Conservation (phyloP, 2,113 vertebrate species). For the Eulemur macaco region DNA sequence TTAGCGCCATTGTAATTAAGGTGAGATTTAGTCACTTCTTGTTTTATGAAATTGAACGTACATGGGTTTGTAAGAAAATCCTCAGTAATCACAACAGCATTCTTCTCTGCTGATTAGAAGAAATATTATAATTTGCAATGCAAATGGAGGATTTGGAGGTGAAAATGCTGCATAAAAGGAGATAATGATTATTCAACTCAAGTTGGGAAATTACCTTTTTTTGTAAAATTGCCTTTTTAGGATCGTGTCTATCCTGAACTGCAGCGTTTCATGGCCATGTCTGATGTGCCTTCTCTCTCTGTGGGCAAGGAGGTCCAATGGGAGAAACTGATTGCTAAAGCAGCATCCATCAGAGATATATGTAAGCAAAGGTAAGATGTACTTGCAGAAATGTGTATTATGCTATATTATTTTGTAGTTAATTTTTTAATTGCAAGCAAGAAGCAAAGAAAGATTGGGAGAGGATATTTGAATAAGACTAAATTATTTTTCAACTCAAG, state of each 20-base stretch:
- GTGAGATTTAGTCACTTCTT: background rate
- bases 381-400: background rate
- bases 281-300: conserved; percentile 84
- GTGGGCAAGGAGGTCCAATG: conserved; percentile 90
- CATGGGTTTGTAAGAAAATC: conserved; percentile 40
- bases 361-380: conserved; percentile 91
- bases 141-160: conserved; percentile 23
- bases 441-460: background rate
- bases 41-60: conserved; percentile 46
- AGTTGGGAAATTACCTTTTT: conserved; percentile 4
- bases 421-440: background rate
- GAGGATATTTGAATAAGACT: background rate
- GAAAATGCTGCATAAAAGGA: conserved; percentile 40
- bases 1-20: conserved; percentile 47
- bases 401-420: background rate
- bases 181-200: background rate
- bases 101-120: conserved; percentile 49
- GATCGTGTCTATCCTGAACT: conserved; percentile 96
- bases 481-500: conserved; percentile 11
- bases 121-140: conserved; percentile 41
- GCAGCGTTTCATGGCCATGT: conserved; percentile 89
- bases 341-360: conserved; percentile 93
- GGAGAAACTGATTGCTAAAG: conserved; percentile 93
- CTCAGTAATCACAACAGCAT: background rate
- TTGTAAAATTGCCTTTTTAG: conserved; percentile 79